Base-by-base conservation (phyloP, 2,113 vertebrate species). In the Dipodomys stephensi region DNA sequence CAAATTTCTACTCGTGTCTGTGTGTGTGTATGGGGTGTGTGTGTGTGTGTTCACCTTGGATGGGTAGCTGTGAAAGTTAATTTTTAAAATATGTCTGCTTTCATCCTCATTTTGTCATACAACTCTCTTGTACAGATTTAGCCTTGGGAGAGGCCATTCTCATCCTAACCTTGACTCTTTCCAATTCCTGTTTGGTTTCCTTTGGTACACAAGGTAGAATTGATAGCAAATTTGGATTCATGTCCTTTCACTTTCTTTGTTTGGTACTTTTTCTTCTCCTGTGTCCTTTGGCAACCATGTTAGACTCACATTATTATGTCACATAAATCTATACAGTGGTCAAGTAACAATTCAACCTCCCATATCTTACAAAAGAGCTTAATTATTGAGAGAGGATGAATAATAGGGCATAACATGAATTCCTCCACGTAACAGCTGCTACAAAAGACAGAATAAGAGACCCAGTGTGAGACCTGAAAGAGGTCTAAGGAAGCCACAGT, bases 101-200 rank as follows among this genome's bases (percentile, higher is more conserved):
- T 8, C 83, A 89, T 81, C 87, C 87, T 87, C 80, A 53, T 92
- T 89, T 65, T 30, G 44, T 39, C 74, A 81, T 73, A 32, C 65
- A 95, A 53, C 25, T 77, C 23, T 85, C 83, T 72, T 68, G 25
- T 88, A 69, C 46, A 94, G 28, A 83, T 77, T 78, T 84, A 89
- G 22, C 73, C 89, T 94, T 91, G 89, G 44, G 18, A 82, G 28
- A 89, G 73, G 22, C 77, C 23, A 9, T 83, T 53, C 4, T 10
- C 67, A 83, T 74, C 8, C 62, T 83, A 80, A 72, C 72, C 72
- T 94, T 95, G 87, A 87, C 35, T 87, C 71, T 90, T 82, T 69
- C 74, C 30, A 71, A 23, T 78, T 96, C 60, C 87, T 93, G 32
- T 87, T 91, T 91, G 91, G 78, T 87, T 95, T 78, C 83, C 82